These are phyloP conservation scores for Ageneiosus marmoratus DNA, from an alignment of 2,113 vertebrate genomes.

Conservation along the genomic window DNA sequence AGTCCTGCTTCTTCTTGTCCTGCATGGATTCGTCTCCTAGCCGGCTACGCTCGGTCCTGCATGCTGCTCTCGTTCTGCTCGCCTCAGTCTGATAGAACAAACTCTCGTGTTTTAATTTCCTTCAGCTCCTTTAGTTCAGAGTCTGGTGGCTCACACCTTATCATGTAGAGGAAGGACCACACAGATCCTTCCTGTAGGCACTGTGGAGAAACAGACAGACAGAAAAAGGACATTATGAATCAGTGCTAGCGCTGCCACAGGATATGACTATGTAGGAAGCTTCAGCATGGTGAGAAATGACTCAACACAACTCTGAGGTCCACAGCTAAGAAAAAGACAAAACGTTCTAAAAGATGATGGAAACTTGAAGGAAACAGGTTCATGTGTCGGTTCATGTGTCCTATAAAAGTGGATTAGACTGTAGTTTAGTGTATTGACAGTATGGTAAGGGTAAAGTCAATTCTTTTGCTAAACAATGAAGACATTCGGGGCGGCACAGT, in stretches of 20 bases:
- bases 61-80: background rate
- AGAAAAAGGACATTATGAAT: slow-evolving; percentile 12
- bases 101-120: slow-evolving; percentile 13
- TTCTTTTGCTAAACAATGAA: background rate
- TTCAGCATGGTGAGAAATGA: background rate
- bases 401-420: background rate
- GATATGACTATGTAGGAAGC: background rate
- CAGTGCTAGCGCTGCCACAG: background rate
- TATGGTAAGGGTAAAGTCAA: background rate
- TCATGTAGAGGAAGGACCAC: slow-evolving; percentile 10
- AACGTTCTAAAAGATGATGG: background rate
- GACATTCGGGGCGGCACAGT: background rate
- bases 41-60: slow-evolving; percentile 32
- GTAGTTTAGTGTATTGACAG: background rate
- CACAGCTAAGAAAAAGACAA: background rate
- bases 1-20: slow-evolving; percentile 74
- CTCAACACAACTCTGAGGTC: background rate
- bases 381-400: background rate
- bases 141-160: slow-evolving; percentile 1
- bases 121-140: slow-evolving; percentile 9
- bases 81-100: slow-evolving; percentile 11
- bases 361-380: background rate
- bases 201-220: slow-evolving; percentile 28
- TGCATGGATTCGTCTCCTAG: slow-evolving; percentile 64
- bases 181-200: slow-evolving; percentile 10